A percentile compares a stretch with the other conserved stretches of the same genome.
phyloP scores from a whole-genome alignment of 2,888 invertebrate genomes.

The Rhyacophila evoluta region DNA sequence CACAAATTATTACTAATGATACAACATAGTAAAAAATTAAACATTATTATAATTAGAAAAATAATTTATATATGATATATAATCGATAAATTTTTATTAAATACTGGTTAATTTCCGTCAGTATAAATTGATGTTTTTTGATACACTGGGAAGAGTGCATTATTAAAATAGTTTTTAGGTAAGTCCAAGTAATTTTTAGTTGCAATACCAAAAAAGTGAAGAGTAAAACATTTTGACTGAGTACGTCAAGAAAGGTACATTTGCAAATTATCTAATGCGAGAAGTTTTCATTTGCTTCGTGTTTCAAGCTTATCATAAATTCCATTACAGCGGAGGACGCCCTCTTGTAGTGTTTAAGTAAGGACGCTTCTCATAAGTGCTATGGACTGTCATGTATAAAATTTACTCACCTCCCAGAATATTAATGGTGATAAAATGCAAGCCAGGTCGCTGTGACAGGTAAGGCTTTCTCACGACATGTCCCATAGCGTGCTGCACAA shows the following conservation, averaged over 20 bases:
- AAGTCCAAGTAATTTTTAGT: too few relatives aligned
- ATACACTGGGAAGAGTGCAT: too few relatives aligned
- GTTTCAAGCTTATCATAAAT: constrained; percentile 51
- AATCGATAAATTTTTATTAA: too few relatives aligned
- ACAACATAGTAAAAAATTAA: too few relatives aligned
- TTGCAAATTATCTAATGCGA: constrained; percentile 5
- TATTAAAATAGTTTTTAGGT: too few relatives aligned
- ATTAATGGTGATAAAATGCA: constrained; percentile 54
- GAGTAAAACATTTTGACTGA: too few relatives aligned
- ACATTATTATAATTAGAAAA: too few relatives aligned
- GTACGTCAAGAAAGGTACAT: background rate
- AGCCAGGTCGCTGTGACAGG: constrained; percentile 9
- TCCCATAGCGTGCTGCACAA: constrained; percentile 27
- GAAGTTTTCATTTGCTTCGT: constrained; percentile 32
- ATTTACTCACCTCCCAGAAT: constrained; percentile 47
- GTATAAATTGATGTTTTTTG: too few relatives aligned
- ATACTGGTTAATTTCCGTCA: too few relatives aligned
- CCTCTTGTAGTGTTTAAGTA: constrained; percentile 36
- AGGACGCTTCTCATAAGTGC: constrained; percentile 44
- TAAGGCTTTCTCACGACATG: constrained; percentile 26
- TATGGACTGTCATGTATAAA: constrained; percentile 45
- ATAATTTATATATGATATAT: too few relatives aligned
- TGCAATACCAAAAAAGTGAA: too few relatives aligned
- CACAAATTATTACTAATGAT: too few relatives aligned
- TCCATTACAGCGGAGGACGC: constrained; percentile 49